Base-by-base conservation (phyloP, 1,140 invertebrate genomes). In the Lepidotrigona ventralis region DNA sequence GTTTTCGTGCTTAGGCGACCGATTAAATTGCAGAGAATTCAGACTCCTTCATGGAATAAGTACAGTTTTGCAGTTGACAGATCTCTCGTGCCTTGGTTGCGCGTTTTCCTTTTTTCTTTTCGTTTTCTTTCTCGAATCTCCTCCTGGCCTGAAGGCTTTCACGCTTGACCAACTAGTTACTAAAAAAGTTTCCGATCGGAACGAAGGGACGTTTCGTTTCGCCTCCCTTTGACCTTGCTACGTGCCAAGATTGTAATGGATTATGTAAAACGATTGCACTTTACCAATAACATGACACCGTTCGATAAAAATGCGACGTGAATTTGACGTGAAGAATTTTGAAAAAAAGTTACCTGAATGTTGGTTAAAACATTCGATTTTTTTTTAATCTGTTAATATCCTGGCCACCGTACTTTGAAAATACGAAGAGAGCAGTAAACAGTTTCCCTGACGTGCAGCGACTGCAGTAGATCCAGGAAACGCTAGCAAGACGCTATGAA, bases 11-110 rank as follows among this genome's bases (percentile, higher is more conserved):
- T 76, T 23, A 53, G 60, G 9, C 54, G 26, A 51, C 46, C 68
- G 75, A 60, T 60, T 46, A 79, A 75, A 60, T 78, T 60, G 54
- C 19, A 11, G 3, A 39, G 68, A 23, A 79, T 56, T 3, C 17
- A 3, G 51, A 4, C 39, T 54, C 51, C 51, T 58, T 51, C 39
- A 76, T 66, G 60, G 63, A 64, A 82, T 82, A 29, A 66, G 26
- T 70, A 78, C 39, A 54, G 26, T 54, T 26, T n/a, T 82, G 74
- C 74, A 77, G 54, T 82, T 77, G 81, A 82, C 81, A 78, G 81
- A 70, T 70, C 14, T 78, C 66, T 70, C 39, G 81, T 77, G 54
- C 29, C 5, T 14, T 21, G 0, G 46, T 14, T n/a, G 4, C n/a
- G 2, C 8, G 9, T 82, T 51, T 56, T 15, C 17, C 1, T 2